Percentiles rank a stretch among this genome's conserved stretches.
Conservation (phyloP, 1,140 invertebrate genomes). For the Cyclargus thomasi region DNA sequence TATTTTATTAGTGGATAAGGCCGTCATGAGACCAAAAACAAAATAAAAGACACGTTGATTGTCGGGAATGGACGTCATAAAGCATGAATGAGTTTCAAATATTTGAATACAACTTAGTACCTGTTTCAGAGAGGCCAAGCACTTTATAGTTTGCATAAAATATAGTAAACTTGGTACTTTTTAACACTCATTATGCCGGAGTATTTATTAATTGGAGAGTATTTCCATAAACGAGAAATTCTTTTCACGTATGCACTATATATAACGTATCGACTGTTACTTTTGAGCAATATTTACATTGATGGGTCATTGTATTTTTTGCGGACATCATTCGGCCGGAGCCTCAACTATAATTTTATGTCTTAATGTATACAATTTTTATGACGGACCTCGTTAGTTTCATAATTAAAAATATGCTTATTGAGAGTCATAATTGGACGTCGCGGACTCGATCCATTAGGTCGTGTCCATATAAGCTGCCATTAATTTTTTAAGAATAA, state of each 20-base stretch:
- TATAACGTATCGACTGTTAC: not conserved
- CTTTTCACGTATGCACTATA: not conserved
- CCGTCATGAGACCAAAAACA: constrained; percentile 9
- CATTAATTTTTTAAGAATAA: constrained; percentile 70
- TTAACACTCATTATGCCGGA: not conserved
- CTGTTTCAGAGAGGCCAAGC: not conserved
- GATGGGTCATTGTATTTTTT: not conserved
- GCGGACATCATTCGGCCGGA: not conserved
- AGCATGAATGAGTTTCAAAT: constrained; percentile 1
- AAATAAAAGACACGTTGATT: not conserved
- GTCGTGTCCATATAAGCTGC: constrained; percentile 46
- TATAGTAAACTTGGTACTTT: not conserved
- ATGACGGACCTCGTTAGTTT: constrained; percentile 11
- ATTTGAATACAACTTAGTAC: not conserved
- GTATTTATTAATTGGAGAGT: not conserved
- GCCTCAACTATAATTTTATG: not conserved
- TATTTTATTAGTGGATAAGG: constrained; percentile 2
- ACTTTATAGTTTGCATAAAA: not conserved
- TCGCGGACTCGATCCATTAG: constrained; percentile 12
- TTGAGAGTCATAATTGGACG: constrained; percentile 21
- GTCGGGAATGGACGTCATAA: not conserved
- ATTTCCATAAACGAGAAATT: not conserved
- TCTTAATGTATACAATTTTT: constrained; percentile 14
- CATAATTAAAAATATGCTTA: constrained; percentile 20
- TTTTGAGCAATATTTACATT: constrained; percentile 9